Conservation (phyloP, 2,113 vertebrate species). For the Ailurus styani region DNA sequence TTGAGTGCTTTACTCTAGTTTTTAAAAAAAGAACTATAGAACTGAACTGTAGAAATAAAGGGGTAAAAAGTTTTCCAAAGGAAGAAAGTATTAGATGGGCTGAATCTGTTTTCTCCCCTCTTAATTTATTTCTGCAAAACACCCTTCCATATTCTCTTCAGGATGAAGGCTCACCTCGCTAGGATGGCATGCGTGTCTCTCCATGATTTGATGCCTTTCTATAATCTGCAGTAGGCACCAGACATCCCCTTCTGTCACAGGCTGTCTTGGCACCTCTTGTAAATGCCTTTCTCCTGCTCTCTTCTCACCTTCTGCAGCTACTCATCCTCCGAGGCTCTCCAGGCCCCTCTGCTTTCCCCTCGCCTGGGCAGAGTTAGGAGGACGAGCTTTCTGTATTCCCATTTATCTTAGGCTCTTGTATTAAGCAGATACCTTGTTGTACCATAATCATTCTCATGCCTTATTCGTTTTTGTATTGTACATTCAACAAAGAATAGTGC, state of each 20-base stretch:
- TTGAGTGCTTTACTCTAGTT: neutral
- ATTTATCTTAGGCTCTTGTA: neutral
- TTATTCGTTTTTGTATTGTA: neutral
- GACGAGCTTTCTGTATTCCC: neutral
- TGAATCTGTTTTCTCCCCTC: neutral
- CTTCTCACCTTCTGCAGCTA: too few species aligned
- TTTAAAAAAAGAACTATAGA: neutral
- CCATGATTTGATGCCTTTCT: accelerated
- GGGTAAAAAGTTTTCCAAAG: neutral
- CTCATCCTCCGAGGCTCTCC: neutral
- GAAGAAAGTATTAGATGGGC: neutral
- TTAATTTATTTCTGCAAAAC: neutral
- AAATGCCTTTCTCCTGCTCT: neutral
- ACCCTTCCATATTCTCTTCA: neutral
- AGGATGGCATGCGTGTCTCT: accelerated
- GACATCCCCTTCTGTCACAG: neutral
- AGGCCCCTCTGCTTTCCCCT: neutral
- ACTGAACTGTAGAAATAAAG: neutral
- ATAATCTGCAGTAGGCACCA: accelerated
- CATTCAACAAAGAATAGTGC: neutral
- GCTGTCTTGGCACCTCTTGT: neutral
- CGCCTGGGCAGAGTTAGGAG: neutral
- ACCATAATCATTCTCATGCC: neutral
- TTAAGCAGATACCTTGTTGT: neutral
- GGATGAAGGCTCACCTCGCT: neutral